A percentile compares a stretch with the other conserved stretches of the same genome.
Conservation (phyloP, 1,140 invertebrate genomes). For the Lasaia peninsularis region DNA sequence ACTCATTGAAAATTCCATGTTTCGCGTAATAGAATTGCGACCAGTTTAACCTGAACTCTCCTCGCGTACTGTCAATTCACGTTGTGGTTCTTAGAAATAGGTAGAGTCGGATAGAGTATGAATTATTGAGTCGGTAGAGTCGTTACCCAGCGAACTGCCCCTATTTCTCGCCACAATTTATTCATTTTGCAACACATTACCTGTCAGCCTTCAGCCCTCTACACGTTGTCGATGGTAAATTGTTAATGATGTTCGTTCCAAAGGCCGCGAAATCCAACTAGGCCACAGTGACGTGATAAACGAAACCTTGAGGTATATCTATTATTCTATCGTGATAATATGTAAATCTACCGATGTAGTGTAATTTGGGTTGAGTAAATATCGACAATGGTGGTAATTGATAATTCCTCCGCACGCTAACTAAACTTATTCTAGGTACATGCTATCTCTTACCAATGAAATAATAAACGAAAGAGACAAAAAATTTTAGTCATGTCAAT, state of each 20-base stretch:
- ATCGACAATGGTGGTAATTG: no score
- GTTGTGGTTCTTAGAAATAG: conserved; percentile 19
- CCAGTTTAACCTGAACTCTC: conserved; percentile 36
- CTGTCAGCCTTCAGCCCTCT: conserved; percentile 62
- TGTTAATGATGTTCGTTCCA: conserved; percentile 56
- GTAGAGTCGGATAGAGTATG: conserved; percentile 38
- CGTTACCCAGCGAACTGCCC: conserved; percentile 68
- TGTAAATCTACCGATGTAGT: background rate
- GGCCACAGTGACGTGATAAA: conserved; percentile 46
- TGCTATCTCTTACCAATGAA: no score
- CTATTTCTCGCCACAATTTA: conserved; percentile 74
- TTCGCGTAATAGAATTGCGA: conserved; percentile 41
- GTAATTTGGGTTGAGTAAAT: background rate
- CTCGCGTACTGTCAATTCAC: conserved; percentile 13
- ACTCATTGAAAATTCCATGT: conserved; percentile 54
- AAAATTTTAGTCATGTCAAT: no score
- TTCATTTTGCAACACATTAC: conserved; percentile 74
- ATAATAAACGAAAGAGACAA: no score
- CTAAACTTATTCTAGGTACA: no score
- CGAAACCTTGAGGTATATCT: conserved; percentile 31
- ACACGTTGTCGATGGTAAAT: conserved; percentile 61
- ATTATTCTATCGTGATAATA: background rate
- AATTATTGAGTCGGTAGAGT: conserved; percentile 58
- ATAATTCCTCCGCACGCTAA: no score
- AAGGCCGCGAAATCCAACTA: conserved; percentile 66